Conservation (phyloP, 2,888 invertebrate genomes). For the Morinoia aosen region DNA sequence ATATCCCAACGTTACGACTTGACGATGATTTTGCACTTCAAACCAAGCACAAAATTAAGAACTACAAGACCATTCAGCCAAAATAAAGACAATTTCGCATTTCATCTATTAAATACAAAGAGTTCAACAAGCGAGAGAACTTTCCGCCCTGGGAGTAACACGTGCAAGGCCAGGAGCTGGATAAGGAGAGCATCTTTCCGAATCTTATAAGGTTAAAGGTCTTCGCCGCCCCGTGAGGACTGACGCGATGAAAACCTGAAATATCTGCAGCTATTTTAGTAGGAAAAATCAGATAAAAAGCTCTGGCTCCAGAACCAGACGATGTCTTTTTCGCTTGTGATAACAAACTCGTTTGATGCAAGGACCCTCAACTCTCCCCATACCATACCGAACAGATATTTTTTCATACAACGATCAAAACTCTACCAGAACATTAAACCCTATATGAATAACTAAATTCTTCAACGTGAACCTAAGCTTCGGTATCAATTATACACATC, state of each 20-base stretch:
- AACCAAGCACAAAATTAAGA: neutral
- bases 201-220: neutral
- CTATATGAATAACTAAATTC: neutral
- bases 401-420: neutral
- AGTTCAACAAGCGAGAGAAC: neutral
- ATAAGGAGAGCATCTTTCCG: neutral
- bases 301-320: neutral
- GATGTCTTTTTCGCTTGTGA: neutral
- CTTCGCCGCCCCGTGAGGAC: neutral
- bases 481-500: neutral
- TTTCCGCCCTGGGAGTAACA: too few species aligned
- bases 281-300: neutral
- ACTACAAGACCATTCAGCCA: neutral
- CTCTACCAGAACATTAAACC: neutral
- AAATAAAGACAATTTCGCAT: neutral
- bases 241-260: neutral
- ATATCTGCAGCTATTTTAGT: neutral
- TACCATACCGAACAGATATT: neutral
- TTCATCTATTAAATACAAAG: neutral
- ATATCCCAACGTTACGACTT: neutral
- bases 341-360: neutral
- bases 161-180: neutral
- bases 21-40: neutral
- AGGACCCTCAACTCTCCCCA: neutral
- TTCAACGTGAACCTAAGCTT: neutral